Conservation (phyloP, 2,888 invertebrate genomes). For the Pristionchus mayeri region DNA sequence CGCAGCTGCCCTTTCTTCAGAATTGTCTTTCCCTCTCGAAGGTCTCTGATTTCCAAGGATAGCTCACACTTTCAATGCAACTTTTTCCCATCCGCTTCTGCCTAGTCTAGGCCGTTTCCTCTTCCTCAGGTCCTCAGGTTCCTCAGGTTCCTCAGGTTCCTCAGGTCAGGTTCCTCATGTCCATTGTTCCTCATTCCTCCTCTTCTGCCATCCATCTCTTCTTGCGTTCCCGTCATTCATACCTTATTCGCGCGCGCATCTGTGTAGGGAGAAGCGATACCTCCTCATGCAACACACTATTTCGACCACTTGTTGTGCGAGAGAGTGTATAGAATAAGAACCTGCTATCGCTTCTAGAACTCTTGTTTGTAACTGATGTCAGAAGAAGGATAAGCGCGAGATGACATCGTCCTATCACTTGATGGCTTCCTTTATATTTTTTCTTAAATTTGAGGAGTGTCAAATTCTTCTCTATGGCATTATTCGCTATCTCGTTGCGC, state of each 20-base stretch:
- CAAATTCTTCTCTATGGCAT: no score
- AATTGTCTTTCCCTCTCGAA: slow-evolving; percentile 21
- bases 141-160: no score
- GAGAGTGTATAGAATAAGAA: no score
- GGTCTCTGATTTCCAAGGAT: slow-evolving; percentile 16
- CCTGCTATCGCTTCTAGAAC: no score
- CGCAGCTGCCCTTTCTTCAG: neutral
- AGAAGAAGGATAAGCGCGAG: neutral
- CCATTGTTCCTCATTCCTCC: slow-evolving; percentile 33
- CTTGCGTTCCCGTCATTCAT: slow-evolving; percentile 30
- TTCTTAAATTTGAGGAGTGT: neutral
- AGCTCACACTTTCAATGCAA: neutral
- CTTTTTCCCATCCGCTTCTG: neutral
- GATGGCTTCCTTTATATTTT: neutral
- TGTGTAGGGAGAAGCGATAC: no score
- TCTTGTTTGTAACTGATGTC: no score
- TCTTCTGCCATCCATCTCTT: slow-evolving; percentile 8
- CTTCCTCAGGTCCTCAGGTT: neutral
- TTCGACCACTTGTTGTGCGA: no score
- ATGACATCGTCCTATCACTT: neutral
- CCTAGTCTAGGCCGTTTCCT: no score
- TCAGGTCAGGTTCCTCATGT: no score
- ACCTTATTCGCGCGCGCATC: slow-evolving; percentile 39
- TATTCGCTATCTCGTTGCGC: no score
- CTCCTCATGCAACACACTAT: no score